Evolutionary conservation across 2,797 vertebrate species (phyloP), one percentile per base, ranked within the genome.

Genomic region (Myotis findleyi): DNA sequence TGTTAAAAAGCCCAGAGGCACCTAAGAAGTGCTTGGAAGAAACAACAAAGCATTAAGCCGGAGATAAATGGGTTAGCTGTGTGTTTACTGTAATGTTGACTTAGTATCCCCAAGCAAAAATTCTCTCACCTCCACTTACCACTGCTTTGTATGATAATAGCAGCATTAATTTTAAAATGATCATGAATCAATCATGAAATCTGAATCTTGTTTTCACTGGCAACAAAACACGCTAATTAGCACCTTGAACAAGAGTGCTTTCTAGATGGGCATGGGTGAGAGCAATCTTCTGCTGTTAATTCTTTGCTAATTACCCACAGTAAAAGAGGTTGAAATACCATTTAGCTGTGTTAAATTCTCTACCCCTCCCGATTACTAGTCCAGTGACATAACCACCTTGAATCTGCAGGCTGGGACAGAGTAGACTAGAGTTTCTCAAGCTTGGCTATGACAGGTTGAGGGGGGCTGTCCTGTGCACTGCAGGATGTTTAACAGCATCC

Each of bases 161-260:
- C 95, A 79, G 97, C 97, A 98, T 98, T 98, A 98, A 98, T 98
- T 98, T 98, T 97, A 97, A 98, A 98, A 97, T 92, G 93, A 96
- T 97, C 97, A 97, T 98, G 98, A 98, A 98, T 98, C 98, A 98
- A 97, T 98, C 97, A 98, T 98, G 92, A 97, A 94, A 97, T 98
- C 97, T 97, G 97, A 98, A 97, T 98, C 97, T 51, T 75, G 81
- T 64, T 93, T 97, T 97, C 75, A 94, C 93, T 90, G 92, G 96
- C 90, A 96, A 94, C 95, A 97, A 95, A 96, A 90, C 38, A 75
- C 55, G 89, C 84, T 93, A 97, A 96, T 97, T 96, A 96, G 95
- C 92, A 97, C 92, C 95, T 93, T 89, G 94, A 90, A 72, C 6
- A 27, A 87, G 68, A 62, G 44, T 5, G 83, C 71, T 95, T 95